Conservation (phyloP, 2,797 vertebrate genomes). For the Gastrophryne carolinensis region DNA sequence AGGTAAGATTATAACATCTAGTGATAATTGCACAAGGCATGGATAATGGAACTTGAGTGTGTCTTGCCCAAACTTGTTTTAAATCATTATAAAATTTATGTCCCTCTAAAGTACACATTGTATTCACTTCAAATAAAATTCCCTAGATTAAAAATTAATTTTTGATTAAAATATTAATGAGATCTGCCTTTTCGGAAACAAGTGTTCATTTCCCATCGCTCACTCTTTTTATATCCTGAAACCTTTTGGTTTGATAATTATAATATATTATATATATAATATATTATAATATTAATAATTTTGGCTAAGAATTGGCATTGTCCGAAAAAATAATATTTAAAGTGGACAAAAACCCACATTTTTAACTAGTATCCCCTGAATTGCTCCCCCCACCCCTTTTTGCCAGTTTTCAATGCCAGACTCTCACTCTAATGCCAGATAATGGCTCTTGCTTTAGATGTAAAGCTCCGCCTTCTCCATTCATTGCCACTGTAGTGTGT, state of each 20-base stretch:
- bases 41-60: constrained; percentile 56
- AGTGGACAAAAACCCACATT: no score
- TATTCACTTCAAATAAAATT: constrained; percentile 66
- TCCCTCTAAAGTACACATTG: constrained; percentile 61
- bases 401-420: no score
- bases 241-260: neutral
- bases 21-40: constrained; percentile 1
- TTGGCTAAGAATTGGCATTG: no score
- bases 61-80: constrained; percentile 61
- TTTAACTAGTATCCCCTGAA: no score
- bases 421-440: no score
- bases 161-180: constrained; percentile 75
- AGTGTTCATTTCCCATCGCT: constrained; percentile 73
- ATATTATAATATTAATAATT: no score
- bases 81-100: constrained; percentile 66
- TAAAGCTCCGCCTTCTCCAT: no score
- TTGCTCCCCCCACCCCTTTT: no score
- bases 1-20: neutral
- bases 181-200: constrained; percentile 70
- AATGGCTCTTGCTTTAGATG: no score
- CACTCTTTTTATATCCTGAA: constrained; percentile 50
- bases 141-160: constrained; percentile 77
- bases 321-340: no score
- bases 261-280: no score
- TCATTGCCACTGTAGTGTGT: no score